A percentile compares a stretch with the other conserved stretches of the same genome.
Evolutionary conservation across 2,888 invertebrate species (phyloP).

Genomic region (Hartigia nigra): DNA sequence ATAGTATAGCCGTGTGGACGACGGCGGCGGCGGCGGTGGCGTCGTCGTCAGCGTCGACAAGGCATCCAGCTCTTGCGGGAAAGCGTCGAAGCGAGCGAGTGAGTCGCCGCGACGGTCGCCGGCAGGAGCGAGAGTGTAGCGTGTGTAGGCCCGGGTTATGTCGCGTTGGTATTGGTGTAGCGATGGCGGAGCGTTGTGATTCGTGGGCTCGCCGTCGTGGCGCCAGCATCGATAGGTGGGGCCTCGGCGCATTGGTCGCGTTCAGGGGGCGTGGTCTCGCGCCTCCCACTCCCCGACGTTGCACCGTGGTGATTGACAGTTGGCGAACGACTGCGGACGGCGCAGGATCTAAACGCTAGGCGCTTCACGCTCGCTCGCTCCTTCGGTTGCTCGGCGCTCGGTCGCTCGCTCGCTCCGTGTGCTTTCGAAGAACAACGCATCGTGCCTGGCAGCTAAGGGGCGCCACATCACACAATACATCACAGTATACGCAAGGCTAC

Average conservation of each 20-base stretch:
- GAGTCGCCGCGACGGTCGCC: slow-evolving; percentile 54
- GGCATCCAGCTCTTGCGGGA: slow-evolving; percentile 32
- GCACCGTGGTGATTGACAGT: slow-evolving; percentile 73
- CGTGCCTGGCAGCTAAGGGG: slow-evolving; percentile 11
- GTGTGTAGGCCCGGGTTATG: slow-evolving; percentile 46
- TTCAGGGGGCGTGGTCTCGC: slow-evolving; percentile 60
- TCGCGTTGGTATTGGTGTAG: slow-evolving; percentile 51
- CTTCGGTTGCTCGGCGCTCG: slow-evolving; percentile 38
- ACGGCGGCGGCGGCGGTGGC: slow-evolving; percentile 41
- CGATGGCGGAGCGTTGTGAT: slow-evolving; percentile 64
- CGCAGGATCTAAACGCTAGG: slow-evolving; percentile 70
- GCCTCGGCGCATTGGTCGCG: slow-evolving; percentile 54
- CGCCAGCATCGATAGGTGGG: slow-evolving; percentile 53
- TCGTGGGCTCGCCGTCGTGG: slow-evolving; percentile 36
- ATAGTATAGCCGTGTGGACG: slow-evolving; percentile 22
- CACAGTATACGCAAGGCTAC: slow-evolving; percentile 4
- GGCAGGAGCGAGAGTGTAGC: slow-evolving; percentile 34
- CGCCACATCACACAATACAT: slow-evolving; percentile 2
- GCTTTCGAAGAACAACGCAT: slow-evolving; percentile 12
- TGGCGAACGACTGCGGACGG: slow-evolving; percentile 75
- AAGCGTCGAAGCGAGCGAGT: slow-evolving; percentile 39
- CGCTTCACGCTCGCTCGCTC: slow-evolving; percentile 59
- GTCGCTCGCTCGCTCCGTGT: slow-evolving; percentile 19
- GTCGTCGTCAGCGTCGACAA: slow-evolving; percentile 36
- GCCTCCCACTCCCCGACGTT: slow-evolving; percentile 71